Evolutionary conservation across 2,797 vertebrate genomes (phyloP), one percentile per base, ranked within the genome.

Genomic region (Tragelaphus oryx): DNA sequence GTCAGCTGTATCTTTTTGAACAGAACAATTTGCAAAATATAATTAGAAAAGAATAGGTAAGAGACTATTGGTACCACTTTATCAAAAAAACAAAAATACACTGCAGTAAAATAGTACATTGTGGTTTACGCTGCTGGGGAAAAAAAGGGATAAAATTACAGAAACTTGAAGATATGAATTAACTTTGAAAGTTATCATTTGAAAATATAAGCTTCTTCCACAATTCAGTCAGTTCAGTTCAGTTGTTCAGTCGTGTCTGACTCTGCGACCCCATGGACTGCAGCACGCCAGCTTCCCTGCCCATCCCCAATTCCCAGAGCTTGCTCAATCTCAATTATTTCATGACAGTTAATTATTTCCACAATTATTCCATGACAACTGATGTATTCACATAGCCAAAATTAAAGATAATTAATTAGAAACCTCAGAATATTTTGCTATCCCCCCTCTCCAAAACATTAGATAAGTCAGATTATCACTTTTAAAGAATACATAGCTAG

Each of bases 161-260:
- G 12, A 92, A 79, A 81, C 14, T 48, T 88, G 60, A 90, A 76
- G 81, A 91, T 89, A 83, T 18, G 74, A 33, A 71, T 91, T 96
- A 80, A 93, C 37, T 91, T 79, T 87, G 20, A 76, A 94, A 84
- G 22, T 76, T 87, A 71, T 5, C 48, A 33, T 74, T 10, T 81
- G n/a, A 87, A 97, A 93, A 91, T 65, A 71, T 33, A 68, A 68
- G 18, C 65, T 68, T 68, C 65, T 87, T 18, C 7, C 9, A 84
- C 37, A 74, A 60, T 60, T 79, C 18, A 68, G 33, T 37, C 65
- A 68, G 18, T 68, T 57, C 55, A 26, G 22, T 57, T 68, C 62
- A 65, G n/a, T 65, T n/a, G 30, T 33, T 65, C 60, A 65, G 62
- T 65, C n/a, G 2, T 65, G n/a, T 33, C 17, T 10, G 4, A 65